Percentiles rank a stretch among this genome's conserved stretches.
These are phyloP conservation scores for Vipera ursinii DNA, from an alignment of 2,797 vertebrate species.

Conservation along the genomic window DNA sequence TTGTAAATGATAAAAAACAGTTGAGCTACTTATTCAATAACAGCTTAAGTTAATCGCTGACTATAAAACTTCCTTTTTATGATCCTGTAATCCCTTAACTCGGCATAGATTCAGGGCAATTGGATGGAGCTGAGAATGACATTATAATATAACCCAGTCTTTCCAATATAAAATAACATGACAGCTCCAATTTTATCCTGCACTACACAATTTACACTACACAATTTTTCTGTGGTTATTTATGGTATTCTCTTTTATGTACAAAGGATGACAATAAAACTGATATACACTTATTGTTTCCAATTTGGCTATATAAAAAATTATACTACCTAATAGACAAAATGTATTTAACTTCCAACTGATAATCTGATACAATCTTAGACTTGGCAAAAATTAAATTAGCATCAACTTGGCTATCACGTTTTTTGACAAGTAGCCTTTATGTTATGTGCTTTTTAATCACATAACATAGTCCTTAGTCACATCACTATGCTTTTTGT, in stretches of 20 bases:
- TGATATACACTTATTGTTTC: neutral
- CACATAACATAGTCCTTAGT: neutral
- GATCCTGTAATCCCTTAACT: neutral
- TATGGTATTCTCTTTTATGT: neutral
- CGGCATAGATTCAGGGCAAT: neutral
- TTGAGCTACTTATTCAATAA: neutral
- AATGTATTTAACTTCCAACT: slow-evolving; percentile 46
- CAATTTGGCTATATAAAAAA: neutral
- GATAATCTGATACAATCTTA: slow-evolving; percentile 34
- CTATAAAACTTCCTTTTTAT: neutral
- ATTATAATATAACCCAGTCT: neutral
- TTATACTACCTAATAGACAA: neutral
- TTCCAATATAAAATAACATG: neutral
- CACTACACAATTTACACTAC: neutral
- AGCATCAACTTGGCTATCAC: too few species aligned
- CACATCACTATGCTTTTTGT: neutral
- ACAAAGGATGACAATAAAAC: neutral
- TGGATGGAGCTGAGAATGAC: neutral
- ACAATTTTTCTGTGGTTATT: neutral
- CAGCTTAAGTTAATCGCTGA: neutral
- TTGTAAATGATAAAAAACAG: neutral
- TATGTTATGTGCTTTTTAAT: neutral
- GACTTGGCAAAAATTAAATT: slow-evolving; percentile 30
- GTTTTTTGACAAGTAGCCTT: neutral
- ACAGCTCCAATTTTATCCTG: neutral